Conservation (phyloP, 2,888 invertebrate genomes). For the Cephus runcator region DNA sequence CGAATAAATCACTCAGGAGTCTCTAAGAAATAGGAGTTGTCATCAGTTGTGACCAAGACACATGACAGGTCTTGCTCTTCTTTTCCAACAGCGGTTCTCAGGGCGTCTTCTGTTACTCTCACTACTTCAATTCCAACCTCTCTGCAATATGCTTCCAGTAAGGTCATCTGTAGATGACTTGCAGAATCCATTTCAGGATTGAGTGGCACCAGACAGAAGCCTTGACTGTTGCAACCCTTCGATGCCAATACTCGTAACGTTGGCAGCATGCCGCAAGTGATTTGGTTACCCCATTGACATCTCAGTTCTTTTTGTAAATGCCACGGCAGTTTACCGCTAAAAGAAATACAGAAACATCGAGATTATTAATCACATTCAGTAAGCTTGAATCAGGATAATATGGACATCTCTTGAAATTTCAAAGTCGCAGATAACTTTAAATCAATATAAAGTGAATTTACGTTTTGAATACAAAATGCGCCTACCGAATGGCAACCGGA, state of each 20-base stretch:
- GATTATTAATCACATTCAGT: background rate
- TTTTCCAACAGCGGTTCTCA: slow-evolving; percentile 44
- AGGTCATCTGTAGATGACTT: slow-evolving; percentile 82
- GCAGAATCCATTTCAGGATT: slow-evolving; percentile 77
- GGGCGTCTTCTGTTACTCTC: slow-evolving; percentile 68
- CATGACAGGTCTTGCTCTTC: slow-evolving; percentile 49
- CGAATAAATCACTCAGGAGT: slow-evolving; percentile 43
- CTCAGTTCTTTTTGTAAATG: slow-evolving; percentile 26
- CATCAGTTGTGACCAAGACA: slow-evolving; percentile 37
- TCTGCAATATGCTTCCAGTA: slow-evolving; percentile 81
- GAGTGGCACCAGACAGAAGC: slow-evolving; percentile 70
- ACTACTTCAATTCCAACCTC: slow-evolving; percentile 83
- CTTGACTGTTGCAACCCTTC: slow-evolving; percentile 69
- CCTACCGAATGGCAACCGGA: background rate
- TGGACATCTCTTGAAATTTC: background rate
- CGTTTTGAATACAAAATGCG: background rate
- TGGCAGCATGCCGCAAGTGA: slow-evolving; percentile 74
- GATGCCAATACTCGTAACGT: slow-evolving; percentile 72
- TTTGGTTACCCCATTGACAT: slow-evolving; percentile 65
- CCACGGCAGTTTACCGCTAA: slow-evolving; percentile 38
- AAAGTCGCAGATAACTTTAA: background rate
- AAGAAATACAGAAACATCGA: slow-evolving; percentile 21
- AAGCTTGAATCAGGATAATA: background rate
- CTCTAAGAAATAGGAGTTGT: slow-evolving; percentile 44
- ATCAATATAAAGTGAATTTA: background rate